Conservation (phyloP, 2,113 vertebrate species). For the Osmerus eperlanus region DNA sequence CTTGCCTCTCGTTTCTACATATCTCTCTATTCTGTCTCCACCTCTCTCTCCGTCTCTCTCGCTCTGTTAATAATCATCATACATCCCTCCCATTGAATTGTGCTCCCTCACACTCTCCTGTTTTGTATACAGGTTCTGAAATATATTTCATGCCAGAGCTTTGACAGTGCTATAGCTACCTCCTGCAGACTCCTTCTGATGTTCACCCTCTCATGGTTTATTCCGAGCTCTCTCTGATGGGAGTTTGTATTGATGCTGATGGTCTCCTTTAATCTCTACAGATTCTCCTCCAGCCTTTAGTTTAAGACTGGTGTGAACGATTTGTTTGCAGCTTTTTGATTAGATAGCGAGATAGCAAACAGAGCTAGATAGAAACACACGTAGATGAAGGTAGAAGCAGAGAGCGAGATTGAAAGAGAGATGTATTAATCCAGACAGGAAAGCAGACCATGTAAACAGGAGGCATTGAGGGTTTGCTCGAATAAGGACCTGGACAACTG, state of each 20-base stretch:
- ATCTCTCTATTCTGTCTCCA: slow-evolving; percentile 17
- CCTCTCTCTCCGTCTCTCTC: slow-evolving; percentile 8
- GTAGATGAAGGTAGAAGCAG: too few species aligned
- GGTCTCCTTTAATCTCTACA: not conserved
- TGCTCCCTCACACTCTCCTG: slow-evolving; percentile 10
- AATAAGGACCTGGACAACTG: too few species aligned
- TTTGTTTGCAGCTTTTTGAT: not conserved
- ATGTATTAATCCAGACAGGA: too few species aligned
- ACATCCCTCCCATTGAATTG: not conserved
- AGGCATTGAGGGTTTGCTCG: too few species aligned
- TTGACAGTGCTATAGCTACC: slow-evolving; percentile 25
- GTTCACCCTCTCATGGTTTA: not conserved
- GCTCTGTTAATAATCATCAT: not conserved
- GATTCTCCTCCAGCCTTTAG: not conserved
- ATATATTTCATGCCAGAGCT: slow-evolving; percentile 30
- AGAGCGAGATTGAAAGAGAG: too few species aligned
- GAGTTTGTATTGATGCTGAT: slow-evolving; percentile 41
- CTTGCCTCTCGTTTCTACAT: not conserved
- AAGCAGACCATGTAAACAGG: too few species aligned
- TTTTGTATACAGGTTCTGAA: slow-evolving; percentile 32
- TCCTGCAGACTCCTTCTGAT: slow-evolving; percentile 27
- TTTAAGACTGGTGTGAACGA: not conserved
- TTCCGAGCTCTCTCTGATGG: slow-evolving; percentile 37
- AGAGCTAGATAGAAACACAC: too few species aligned
- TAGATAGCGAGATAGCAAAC: not conserved